phyloP scores from a whole-genome alignment of 2,888 invertebrate species.

The Brachyptera risi region DNA sequence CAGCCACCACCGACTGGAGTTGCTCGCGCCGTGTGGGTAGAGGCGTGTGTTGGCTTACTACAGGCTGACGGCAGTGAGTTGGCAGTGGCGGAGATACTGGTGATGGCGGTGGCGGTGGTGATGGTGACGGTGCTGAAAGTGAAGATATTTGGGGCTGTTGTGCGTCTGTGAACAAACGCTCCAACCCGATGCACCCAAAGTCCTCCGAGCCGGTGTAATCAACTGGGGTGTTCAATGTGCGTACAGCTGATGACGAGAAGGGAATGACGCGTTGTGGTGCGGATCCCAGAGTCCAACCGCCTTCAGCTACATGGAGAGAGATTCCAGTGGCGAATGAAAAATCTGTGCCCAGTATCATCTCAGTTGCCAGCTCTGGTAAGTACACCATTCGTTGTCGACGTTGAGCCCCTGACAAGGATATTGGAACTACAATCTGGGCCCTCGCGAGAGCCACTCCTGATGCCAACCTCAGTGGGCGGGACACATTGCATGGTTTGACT shows the following conservation, averaged over 20 bases:
- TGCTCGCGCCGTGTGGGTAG: too few species aligned
- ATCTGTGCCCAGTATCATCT: not conserved
- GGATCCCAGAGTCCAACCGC: conserved; percentile 2
- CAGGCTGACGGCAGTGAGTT: too few species aligned
- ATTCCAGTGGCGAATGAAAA: not conserved
- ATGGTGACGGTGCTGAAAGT: too few species aligned
- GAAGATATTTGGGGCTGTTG: too few species aligned
- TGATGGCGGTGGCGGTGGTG: too few species aligned
- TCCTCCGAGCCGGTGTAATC: too few species aligned
- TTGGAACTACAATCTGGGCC: not conserved
- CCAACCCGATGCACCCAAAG: too few species aligned
- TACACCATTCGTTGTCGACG: not conserved
- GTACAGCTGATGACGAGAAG: not conserved
- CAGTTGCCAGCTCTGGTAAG: not conserved
- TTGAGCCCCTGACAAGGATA: not conserved
- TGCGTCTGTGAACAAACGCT: too few species aligned
- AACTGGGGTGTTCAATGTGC: too few species aligned
- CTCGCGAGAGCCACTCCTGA: not conserved
- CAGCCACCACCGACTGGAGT: too few species aligned
- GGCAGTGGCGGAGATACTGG: too few species aligned
- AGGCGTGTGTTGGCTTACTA: too few species aligned
- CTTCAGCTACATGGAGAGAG: not conserved
- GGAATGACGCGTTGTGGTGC: not conserved
- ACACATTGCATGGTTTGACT: not conserved
- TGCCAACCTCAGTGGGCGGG: not conserved